phyloP scores from a whole-genome alignment of 2,797 vertebrate species.

The Manis pentadactyla region DNA sequence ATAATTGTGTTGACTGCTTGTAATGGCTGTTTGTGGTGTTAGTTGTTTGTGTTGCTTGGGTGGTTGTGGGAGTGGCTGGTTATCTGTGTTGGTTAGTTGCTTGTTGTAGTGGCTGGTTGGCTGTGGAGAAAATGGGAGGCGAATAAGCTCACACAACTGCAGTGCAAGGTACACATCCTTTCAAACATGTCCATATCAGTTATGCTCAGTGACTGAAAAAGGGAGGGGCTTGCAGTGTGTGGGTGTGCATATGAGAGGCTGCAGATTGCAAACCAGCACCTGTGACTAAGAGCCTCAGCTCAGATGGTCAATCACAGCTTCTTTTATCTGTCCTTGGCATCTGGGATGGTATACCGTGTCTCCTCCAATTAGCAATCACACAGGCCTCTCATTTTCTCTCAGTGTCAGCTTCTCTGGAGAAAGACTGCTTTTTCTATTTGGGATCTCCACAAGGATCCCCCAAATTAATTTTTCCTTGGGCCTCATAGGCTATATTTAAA shows the following conservation, averaged over 20 bases:
- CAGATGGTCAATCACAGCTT: background rate
- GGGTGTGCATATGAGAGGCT: background rate
- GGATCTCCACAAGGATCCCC: background rate
- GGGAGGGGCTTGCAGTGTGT: background rate
- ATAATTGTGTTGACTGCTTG: background rate
- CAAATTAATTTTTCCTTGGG: background rate
- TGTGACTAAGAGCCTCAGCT: background rate
- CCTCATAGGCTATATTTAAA: background rate
- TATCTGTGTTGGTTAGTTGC: background rate
- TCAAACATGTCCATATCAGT: background rate
- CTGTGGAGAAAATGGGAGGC: background rate
- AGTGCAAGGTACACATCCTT: background rate
- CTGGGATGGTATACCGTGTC: background rate
- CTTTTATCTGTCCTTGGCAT: background rate
- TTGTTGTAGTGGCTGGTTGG: background rate
- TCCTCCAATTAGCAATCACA: background rate
- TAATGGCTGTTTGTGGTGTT: background rate
- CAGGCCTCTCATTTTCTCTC: background rate
- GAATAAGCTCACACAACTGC: background rate
- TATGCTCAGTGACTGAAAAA: background rate
- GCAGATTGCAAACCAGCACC: background rate
- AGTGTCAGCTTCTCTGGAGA: background rate
- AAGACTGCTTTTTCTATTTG: background rate
- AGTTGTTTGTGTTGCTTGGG: background rate
- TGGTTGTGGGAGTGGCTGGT: background rate